Conservation (phyloP, 2,113 vertebrate species). For the Atlantisia rogersi region DNA sequence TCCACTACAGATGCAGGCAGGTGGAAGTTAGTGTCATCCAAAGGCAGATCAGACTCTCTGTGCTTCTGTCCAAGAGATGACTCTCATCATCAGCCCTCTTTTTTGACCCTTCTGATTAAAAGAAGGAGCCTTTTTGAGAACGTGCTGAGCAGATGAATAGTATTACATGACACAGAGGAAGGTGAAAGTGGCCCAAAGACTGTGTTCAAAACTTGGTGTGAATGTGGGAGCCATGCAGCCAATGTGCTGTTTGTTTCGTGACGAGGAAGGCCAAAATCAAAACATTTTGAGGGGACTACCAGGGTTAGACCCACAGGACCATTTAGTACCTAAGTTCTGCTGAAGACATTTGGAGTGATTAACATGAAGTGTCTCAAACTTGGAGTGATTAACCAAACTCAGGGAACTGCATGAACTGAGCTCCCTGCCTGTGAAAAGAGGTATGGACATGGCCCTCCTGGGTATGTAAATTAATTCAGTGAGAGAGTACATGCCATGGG, state of each 20-base stretch:
- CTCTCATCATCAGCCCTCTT: neutral
- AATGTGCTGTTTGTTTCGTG: neutral
- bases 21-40: neutral
- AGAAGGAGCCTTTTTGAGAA: neutral
- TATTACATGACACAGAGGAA: neutral
- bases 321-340: neutral
- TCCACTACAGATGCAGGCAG: neutral
- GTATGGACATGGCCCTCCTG: neutral
- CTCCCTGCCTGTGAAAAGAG: neutral
- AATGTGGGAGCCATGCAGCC: neutral
- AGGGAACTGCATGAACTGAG: neutral
- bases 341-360: neutral
- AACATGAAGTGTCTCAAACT: neutral
- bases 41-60: neutral
- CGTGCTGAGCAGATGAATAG: rapidly evolving
- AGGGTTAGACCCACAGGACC: neutral
- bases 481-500: neutral
- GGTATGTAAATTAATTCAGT: neutral
- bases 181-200: neutral
- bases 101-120: neutral
- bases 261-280: neutral
- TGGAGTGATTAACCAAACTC: neutral
- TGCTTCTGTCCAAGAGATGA: neutral
- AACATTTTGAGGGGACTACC: neutral
- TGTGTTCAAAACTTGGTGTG: neutral